Evolutionary conservation across 2,888 invertebrate species (phyloP).

Genomic region (Selenia dentaria): DNA sequence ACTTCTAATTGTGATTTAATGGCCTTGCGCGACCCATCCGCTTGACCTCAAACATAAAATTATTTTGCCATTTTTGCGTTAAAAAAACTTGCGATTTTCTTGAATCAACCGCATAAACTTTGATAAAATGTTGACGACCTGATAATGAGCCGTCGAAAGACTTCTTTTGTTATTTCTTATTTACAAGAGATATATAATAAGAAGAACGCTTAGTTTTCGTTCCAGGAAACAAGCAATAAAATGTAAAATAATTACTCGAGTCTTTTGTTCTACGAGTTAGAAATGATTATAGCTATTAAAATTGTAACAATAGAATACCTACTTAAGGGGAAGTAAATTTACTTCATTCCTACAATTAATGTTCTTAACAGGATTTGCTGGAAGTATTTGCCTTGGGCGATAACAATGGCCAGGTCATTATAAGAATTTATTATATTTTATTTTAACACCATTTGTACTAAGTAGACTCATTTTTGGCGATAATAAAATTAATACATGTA

Average conservation of each 20-base stretch:
- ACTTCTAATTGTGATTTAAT: conserved; percentile 83
- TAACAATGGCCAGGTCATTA: conserved; percentile 1
- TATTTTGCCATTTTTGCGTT: conserved; percentile 45
- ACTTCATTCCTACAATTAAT: conserved; percentile 15
- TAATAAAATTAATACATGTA: too few species aligned
- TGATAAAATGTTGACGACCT: conserved; percentile 32
- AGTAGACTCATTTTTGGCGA: too few species aligned
- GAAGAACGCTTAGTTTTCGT: conserved; percentile 20
- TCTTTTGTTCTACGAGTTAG: conserved; percentile 21
- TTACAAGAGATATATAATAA: conserved; percentile 9
- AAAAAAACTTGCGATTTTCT: conserved; percentile 40
- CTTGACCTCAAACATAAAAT: conserved; percentile 71
- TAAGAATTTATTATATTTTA: too few species aligned
- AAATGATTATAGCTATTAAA: conserved; percentile 27
- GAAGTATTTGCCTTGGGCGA: not conserved
- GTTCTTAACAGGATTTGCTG: conserved; percentile 4
- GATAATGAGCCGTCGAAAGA: conserved; percentile 30
- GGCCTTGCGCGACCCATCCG: conserved; percentile 67
- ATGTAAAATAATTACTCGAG: conserved; percentile 23
- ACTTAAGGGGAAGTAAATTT: conserved; percentile 19
- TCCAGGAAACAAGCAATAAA: conserved; percentile 26
- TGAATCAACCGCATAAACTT: not conserved
- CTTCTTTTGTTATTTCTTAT: too few species aligned
- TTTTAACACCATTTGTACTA: too few species aligned
- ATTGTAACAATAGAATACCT: conserved; percentile 23